phyloP scores from a whole-genome alignment of 2,113 vertebrate genomes.

The Amblyornis subalaris region DNA sequence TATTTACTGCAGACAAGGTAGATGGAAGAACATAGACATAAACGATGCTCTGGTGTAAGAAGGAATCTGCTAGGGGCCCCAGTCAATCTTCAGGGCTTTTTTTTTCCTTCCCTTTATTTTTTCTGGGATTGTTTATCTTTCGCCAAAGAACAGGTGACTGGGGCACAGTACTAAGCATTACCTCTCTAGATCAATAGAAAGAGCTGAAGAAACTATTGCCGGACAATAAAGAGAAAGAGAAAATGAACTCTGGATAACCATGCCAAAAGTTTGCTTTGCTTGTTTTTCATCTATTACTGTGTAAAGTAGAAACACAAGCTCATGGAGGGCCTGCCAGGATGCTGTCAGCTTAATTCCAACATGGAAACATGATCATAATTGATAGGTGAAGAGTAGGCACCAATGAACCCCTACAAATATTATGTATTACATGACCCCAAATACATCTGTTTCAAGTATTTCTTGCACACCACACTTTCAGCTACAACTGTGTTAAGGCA shows the following conservation, averaged over 20 bases:
- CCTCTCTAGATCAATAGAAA: slow-evolving; percentile 71
- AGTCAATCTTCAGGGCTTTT: slow-evolving; percentile 66
- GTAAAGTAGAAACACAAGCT: not conserved
- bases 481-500: not conserved
- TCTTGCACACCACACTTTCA: not conserved
- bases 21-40: slow-evolving; percentile 81
- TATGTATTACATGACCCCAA: not conserved
- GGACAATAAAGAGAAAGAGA: slow-evolving; percentile 76
- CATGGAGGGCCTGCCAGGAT: not conserved
- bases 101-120: not conserved
- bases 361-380: slow-evolving; percentile 30
- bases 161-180: slow-evolving; percentile 56
- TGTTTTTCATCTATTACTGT: not conserved
- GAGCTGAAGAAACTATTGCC: slow-evolving; percentile 73
- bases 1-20: slow-evolving; percentile 88
- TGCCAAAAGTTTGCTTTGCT: not conserved
- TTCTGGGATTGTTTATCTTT: slow-evolving; percentile 60
- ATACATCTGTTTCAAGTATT: not conserved
- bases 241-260: slow-evolving; percentile 59
- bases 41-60: slow-evolving; percentile 82
- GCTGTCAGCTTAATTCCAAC: slow-evolving; percentile 15
- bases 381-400: slow-evolving; percentile 36
- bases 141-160: slow-evolving; percentile 66
- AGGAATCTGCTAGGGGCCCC: slow-evolving; percentile 62
- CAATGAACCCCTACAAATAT: slow-evolving; percentile 8